Evolutionary conservation across 2,888 invertebrate genomes (phyloP).

Genomic region (Sinhomidia bicolor): DNA sequence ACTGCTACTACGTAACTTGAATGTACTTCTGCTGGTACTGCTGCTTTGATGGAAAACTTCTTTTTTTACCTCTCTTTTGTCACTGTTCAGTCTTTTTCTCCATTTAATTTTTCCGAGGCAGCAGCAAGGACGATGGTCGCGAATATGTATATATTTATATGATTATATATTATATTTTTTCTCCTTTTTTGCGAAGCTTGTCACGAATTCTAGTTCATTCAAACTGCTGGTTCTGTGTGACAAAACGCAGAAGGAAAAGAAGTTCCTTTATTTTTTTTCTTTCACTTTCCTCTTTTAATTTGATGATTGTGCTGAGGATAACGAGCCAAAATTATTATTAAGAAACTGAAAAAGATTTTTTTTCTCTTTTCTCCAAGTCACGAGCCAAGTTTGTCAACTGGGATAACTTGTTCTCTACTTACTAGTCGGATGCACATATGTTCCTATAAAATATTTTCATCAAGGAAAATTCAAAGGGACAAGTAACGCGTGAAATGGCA

Average conservation of each 20-base stretch:
- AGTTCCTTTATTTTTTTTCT: neutral
- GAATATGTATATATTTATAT: too few relatives aligned
- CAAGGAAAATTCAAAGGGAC: slow-evolving; percentile 54
- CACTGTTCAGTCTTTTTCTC: neutral
- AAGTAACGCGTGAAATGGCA: slow-evolving; percentile 70
- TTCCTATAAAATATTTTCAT: slow-evolving; percentile 35
- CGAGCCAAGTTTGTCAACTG: slow-evolving; percentile 8
- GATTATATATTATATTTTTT: too few relatives aligned
- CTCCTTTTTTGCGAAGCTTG: neutral
- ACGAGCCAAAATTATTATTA: slow-evolving; percentile 9
- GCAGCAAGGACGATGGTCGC: neutral
- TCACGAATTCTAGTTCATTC: slow-evolving; percentile 9
- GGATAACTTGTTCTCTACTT: neutral
- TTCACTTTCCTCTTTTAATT: slow-evolving; percentile 1
- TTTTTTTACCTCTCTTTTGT: neutral
- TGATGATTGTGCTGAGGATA: neutral
- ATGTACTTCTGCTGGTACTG: neutral
- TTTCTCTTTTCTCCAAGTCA: neutral
- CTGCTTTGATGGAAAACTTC: neutral
- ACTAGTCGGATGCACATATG: neutral
- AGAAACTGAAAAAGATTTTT: neutral
- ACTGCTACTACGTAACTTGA: too few relatives aligned
- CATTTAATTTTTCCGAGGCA: slow-evolving; percentile 25
- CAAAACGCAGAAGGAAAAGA: neutral
- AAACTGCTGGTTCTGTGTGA: neutral